phyloP scores from a whole-genome alignment of 1,140 invertebrate genomes.

The Drosophila ambigua region DNA sequence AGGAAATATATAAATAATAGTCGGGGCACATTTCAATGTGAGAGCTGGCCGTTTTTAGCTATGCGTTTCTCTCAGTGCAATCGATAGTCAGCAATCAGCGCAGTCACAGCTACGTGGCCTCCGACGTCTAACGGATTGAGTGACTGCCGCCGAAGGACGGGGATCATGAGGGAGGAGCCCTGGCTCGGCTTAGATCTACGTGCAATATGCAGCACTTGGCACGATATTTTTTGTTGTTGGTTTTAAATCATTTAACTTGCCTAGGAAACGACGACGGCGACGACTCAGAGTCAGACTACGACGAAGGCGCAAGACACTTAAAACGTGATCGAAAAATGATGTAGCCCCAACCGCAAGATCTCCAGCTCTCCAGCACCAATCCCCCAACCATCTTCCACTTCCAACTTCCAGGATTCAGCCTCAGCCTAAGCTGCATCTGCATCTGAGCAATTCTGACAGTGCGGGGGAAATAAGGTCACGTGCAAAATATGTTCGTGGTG shows the following conservation, averaged over 20 bases:
- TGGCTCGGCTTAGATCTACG: constrained; percentile 51
- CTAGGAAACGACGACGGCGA: constrained; percentile 63
- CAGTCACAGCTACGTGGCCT: constrained; percentile 67
- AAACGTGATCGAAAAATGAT: constrained; percentile 82
- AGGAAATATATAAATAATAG: too few species aligned
- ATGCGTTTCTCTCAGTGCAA: constrained; percentile 36
- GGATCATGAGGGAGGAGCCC: not conserved
- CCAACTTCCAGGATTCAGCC: constrained; percentile 11
- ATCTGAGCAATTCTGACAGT: constrained; percentile 57
- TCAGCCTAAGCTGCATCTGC: constrained; percentile 19
- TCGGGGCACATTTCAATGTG: too few species aligned
- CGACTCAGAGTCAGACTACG: constrained; percentile 48
- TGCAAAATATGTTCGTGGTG: constrained; percentile 81
- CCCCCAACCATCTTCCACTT: constrained; percentile 28
- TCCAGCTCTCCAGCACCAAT: constrained; percentile 45
- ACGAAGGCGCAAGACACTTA: constrained; percentile 80
- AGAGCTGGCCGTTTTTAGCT: too few species aligned
- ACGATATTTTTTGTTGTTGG: constrained; percentile 79
- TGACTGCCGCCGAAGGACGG: constrained; percentile 52
- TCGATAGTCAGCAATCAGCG: constrained; percentile 56
- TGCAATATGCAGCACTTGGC: constrained; percentile 81
- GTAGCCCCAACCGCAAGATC: constrained; percentile 62
- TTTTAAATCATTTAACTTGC: constrained; percentile 81
- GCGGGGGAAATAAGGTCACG: constrained; percentile 81
- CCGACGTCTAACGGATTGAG: constrained; percentile 74